Conservation (phyloP, 2,888 invertebrate species). For the Cactoblastis cactorum region DNA sequence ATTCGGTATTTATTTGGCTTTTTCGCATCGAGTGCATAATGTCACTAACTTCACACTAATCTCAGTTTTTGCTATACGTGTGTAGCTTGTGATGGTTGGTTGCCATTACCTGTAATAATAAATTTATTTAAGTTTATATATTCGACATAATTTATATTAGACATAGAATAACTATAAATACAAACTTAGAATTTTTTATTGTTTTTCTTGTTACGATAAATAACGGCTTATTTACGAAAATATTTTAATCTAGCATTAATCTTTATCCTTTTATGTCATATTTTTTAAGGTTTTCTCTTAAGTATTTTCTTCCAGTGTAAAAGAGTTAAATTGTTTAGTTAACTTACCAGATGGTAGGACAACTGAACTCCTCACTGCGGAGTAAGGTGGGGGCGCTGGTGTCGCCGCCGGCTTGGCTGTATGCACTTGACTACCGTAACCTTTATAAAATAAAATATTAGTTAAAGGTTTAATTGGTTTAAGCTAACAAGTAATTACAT, state of each 20-base stretch:
- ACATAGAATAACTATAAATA: too few species aligned
- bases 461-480: too few species aligned
- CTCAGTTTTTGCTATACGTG: constrained; percentile 50
- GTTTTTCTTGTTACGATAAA: too few species aligned
- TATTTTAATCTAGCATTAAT: too few species aligned
- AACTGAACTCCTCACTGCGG: constrained; percentile 63
- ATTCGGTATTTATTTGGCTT: constrained; percentile 4
- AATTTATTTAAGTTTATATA: constrained; percentile 15
- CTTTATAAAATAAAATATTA: constrained; percentile 30
- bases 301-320: too few species aligned
- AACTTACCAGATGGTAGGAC: constrained; percentile 61
- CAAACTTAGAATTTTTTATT: too few species aligned
- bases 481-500: too few species aligned
- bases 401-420: constrained; percentile 87
- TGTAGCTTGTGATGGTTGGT: constrained; percentile 58
- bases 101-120: constrained; percentile 61
- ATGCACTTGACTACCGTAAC: constrained; percentile 69
- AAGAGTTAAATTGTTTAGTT: constrained; percentile 14
- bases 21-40: neutral
- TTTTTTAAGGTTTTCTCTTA: too few species aligned
- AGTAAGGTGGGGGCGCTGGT: constrained; percentile 89
- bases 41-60: constrained; percentile 8
- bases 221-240: too few species aligned
- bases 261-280: too few species aligned
- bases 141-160: too few species aligned